Evolutionary conservation across 2,797 vertebrate genomes (phyloP).

Genomic region (Petrocephalus sullivani): DNA sequence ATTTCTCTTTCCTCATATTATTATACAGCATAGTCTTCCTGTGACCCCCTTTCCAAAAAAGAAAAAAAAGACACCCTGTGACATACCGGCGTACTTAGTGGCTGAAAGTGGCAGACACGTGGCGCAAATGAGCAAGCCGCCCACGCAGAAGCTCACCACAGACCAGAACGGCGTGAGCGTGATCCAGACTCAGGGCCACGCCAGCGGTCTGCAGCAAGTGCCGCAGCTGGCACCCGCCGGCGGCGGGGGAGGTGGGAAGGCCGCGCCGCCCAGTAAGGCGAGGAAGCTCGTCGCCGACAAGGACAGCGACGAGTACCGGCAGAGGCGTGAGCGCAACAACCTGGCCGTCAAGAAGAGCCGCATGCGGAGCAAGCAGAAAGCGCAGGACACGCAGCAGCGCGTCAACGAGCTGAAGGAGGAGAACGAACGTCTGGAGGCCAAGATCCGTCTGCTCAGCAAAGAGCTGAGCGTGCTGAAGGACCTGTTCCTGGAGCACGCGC

Average conservation of each 20-base stretch:
- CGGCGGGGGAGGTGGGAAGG: conserved; percentile 76
- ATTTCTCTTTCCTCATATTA: neutral
- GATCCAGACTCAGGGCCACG: conserved; percentile 71
- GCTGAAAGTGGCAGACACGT: conserved; percentile 37
- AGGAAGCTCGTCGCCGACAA: conserved; percentile 79
- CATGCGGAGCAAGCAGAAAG: conserved; percentile 96
- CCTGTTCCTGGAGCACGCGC: conserved; percentile 94
- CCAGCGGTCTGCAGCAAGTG: conserved; percentile 72
- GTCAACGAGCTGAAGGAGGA: conserved; percentile 98
- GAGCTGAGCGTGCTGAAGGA: conserved; percentile 96
- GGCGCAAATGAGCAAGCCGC: conserved; percentile 86
- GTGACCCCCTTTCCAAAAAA: neutral
- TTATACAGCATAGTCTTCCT: neutral
- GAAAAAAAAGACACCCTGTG: neutral
- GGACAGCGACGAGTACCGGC: conserved; percentile 89
- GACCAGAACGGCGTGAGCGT: conserved; percentile 79
- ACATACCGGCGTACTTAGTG: conserved; percentile 22
- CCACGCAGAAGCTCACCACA: conserved; percentile 60
- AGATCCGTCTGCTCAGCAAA: conserved; percentile 95
- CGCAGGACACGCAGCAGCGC: conserved; percentile 88
- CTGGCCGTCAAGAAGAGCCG: conserved; percentile 97
- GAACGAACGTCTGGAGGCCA: conserved; percentile 94
- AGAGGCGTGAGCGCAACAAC: conserved; percentile 91
- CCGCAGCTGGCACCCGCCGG: conserved; percentile 74
- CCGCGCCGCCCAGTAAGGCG: conserved; percentile 75